Base-by-base conservation (phyloP, 1,140 invertebrate species). In the Heterodera schachtii region DNA sequence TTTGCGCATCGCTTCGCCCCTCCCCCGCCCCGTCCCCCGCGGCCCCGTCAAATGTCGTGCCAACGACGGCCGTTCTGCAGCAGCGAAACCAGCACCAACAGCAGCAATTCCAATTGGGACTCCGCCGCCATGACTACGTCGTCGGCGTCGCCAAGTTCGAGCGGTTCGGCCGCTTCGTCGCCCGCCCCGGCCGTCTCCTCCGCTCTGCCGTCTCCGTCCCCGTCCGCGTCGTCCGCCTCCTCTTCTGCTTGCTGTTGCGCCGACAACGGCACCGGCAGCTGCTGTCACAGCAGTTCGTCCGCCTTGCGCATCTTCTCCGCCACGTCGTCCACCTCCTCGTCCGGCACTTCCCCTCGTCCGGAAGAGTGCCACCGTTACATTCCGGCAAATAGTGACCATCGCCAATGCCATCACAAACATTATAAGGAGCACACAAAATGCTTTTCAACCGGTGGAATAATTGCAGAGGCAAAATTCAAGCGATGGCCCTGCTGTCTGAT, bases 401-500 rank as follows among this genome's bases (percentile, higher is more conserved):
- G 16, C 16, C 3, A 52, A 52, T 16, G 52, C 16, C 52, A 16
- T 52, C 52, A 31, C 31, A 31, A 31, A 31, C 31, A 31, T 31
- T 31, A 8, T 11, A 52, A 52, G 9, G 52, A 52, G 9, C 52
- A 52, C 16, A 2, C 16, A 16, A 8, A 52, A 52, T 52, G 52
- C 16, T 52, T 16, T 52, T 52, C 52, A 52, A 8, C 3, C 52
- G 52, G 52, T 11, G 16, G 52, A 52, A 52, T 8, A 52, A 31
- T 31, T 31, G 31, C 31, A 31, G 31, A 31, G 31, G 52, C 52
- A 8, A 52, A 52, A 52, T 64, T 64, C 11, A 64, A 5, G 11
- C 13, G 13, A 19, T 64, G 31, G 6, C 69, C 31, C n/a, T 71
- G 69, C 69, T 71, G 69, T 71, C 69, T 46, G 69, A 71, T 71